A percentile compares a stretch with the other conserved stretches of the same genome.
phyloP scores from a whole-genome alignment of 2,797 vertebrate species.

The Typhlichthys subterraneus region DNA sequence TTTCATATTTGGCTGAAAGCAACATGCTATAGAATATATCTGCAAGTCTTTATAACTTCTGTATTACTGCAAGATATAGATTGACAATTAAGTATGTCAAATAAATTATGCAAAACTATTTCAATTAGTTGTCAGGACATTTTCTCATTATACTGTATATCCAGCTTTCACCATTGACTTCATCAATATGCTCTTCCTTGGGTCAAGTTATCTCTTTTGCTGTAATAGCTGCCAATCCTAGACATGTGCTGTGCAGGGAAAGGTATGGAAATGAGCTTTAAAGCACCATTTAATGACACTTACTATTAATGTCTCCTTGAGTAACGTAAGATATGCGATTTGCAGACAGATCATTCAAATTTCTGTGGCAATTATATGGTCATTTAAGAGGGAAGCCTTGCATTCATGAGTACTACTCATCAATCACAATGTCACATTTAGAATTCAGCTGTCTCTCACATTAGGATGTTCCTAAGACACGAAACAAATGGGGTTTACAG shows the following conservation, averaged over 20 bases:
- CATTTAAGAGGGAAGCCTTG: slow-evolving; percentile 52
- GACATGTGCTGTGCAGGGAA: slow-evolving; percentile 26
- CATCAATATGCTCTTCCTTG: slow-evolving; percentile 13
- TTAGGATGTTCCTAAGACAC: slow-evolving; percentile 2
- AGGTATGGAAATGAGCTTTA: slow-evolving; percentile 43
- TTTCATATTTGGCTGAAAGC: background rate
- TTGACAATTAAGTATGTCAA: slow-evolving; percentile 29
- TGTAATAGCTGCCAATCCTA: slow-evolving; percentile 41
- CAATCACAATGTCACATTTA: slow-evolving; percentile 62
- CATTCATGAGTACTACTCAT: slow-evolving; percentile 62
- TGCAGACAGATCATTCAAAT: slow-evolving; percentile 60
- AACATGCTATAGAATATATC: background rate
- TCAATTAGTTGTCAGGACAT: slow-evolving; percentile 13
- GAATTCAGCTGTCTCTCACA: slow-evolving; percentile 49
- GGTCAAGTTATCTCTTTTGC: slow-evolving; percentile 2
- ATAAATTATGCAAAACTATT: slow-evolving; percentile 27
- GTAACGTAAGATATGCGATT: slow-evolving; percentile 39
- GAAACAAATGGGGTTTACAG: background rate
- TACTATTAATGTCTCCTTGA: slow-evolving; percentile 50
- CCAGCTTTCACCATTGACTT: slow-evolving; percentile 3
- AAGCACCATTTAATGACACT: slow-evolving; percentile 55
- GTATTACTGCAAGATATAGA: slow-evolving; percentile 12
- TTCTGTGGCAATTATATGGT: slow-evolving; percentile 60
- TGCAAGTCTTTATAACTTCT: background rate
- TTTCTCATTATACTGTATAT: slow-evolving; percentile 34